Base-by-base conservation (phyloP, 2,797 vertebrate genomes). In the Lithobates pipiens region DNA sequence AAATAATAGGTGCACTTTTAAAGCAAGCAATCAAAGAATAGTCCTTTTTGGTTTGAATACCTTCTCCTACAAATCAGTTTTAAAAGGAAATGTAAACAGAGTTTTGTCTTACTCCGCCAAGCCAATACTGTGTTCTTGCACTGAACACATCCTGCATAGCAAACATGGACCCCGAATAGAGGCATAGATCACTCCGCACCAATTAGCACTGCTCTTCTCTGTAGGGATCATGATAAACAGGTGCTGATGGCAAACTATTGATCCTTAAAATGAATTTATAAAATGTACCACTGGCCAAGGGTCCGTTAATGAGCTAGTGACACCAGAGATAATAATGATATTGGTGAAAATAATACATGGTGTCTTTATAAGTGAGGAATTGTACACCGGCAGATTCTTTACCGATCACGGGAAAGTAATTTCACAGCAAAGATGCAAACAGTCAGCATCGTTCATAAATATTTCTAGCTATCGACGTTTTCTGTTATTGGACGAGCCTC, bases 181-280 rank as follows among this genome's bases (percentile, higher is more conserved):
- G 21, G 42, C 13, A 86, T 86, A 86, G 85, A 86, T 86, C 85
- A 68, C 29, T 32, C 69, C 73, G 29, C 29, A 50, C 69, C 85
- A 83, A 87, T 87, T 87, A 87, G 76, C 63, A 36, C 0, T 29
- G 29, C 57, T 78, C 42, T 42, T 68, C 29, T 83, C 68, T 83
- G 76, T 16, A 39, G 46, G 25, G 67, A 83, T 83, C 57, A 79
- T 75, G 85, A 87, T 87, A 80, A 87, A 83, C 76, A 75, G 42
- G 11, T 75, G 70, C 44, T 83, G 85, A 87, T 87, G 76, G 71
- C 72, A 29, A 76, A 75, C 25, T 79, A 87, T 87, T 83, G 85
- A 87, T 83, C 70, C 7, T 70, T 76, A 83, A 83, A 83, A 87
- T 83, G 10, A 83, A 83, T 76, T 79, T 75, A 68, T 76, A 39